Evolutionary conservation across 2,113 vertebrate genomes (phyloP).

Genomic region (Psammodynastes pulverulentus): DNA sequence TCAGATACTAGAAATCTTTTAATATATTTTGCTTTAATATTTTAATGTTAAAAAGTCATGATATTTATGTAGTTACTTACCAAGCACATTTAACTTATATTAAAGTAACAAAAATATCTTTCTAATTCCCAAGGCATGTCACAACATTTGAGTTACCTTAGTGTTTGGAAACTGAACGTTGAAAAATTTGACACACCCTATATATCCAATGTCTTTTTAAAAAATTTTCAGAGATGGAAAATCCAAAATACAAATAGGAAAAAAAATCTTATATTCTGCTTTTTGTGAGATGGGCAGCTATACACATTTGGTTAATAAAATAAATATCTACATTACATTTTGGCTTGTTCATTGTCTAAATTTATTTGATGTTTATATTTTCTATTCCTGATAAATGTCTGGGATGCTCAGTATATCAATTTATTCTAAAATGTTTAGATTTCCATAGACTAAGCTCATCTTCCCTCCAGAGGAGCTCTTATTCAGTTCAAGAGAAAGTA

Average conservation of each 20-base stretch:
- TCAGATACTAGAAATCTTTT: neutral
- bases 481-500: neutral
- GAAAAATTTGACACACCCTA: no score
- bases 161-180: no score
- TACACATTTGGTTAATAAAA: neutral
- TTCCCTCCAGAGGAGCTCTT: neutral
- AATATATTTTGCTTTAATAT: no score
- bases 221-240: neutral
- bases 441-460: neutral
- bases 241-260: neutral
- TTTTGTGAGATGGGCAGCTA: neutral
- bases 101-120: no score
- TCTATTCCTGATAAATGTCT: neutral
- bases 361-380: neutral
- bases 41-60: no score
- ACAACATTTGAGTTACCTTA: no score
- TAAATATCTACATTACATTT: neutral
- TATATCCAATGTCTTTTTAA: neutral
- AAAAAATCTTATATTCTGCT: neutral
- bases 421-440: neutral
- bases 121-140: no score
- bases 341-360: neutral
- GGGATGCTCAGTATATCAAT: neutral
- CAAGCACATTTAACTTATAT: no score
- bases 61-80: no score